A percentile compares a stretch with the other conserved stretches of the same genome.
Evolutionary conservation across 2,113 vertebrate genomes (phyloP).

Genomic region (Irena cyanogastra): DNA sequence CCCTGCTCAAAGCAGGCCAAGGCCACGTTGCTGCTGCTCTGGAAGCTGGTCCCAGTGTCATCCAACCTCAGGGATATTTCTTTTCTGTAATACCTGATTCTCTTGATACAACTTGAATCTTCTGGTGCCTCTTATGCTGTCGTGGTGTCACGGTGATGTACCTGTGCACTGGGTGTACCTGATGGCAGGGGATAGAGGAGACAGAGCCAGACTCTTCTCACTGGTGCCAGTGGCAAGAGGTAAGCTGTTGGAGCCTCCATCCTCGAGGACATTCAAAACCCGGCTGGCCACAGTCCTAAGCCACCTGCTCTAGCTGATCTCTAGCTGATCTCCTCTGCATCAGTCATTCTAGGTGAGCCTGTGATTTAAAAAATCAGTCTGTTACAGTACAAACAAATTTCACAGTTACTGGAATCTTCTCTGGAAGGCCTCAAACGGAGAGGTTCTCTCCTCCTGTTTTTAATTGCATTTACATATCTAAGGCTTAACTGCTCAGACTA

Average conservation of each 20-base stretch:
- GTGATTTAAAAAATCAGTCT: neutral
- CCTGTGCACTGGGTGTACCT: neutral
- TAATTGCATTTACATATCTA: constrained; percentile 1
- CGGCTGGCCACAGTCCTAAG: neutral
- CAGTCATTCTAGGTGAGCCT: neutral
- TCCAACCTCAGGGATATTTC: accelerated
- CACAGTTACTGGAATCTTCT: neutral
- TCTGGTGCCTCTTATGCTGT: neutral
- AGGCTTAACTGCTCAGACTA: neutral
- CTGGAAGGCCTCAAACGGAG: neutral
- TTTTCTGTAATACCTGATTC: neutral
- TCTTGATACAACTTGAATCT: neutral
- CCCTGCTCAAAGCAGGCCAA: neutral
- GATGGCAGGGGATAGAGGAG: neutral
- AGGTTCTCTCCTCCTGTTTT: neutral
- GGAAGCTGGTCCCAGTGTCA: accelerated
- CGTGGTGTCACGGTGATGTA: accelerated
- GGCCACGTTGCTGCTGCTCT: neutral
- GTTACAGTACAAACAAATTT: neutral
- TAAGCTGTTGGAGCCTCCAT: neutral
- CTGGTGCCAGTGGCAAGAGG: neutral
- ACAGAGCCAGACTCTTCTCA: neutral
- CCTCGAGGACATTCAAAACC: neutral
- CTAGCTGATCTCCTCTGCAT: neutral
- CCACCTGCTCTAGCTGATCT: neutral